Conservation (phyloP, 2,113 vertebrate genomes). For the Malurus cyaneus region DNA sequence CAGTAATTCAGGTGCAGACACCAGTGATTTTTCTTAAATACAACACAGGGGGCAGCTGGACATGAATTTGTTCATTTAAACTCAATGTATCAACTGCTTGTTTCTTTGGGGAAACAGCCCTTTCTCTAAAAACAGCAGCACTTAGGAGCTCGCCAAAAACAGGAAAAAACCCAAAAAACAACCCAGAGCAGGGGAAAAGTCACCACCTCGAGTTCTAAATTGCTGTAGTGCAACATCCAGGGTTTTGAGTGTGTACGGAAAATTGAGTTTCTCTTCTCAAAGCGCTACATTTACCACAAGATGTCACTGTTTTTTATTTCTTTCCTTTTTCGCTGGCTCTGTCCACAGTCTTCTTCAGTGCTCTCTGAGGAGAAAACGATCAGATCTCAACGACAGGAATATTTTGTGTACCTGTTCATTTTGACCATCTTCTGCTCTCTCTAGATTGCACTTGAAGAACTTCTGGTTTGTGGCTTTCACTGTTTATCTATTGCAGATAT, state of each 20-base stretch:
- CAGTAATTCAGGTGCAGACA: not conserved
- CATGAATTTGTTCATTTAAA: not conserved
- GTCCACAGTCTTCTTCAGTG: not conserved
- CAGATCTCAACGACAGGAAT: not conserved
- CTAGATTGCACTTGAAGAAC: not conserved
- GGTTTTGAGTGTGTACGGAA: not conserved
- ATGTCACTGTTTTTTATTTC: constrained; percentile 58
- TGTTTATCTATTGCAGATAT: not conserved
- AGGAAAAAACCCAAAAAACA: not conserved
- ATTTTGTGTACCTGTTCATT: not conserved
- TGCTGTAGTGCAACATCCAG: not conserved
- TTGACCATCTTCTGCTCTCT: not conserved
- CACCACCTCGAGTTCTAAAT: not conserved
- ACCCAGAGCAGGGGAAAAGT: not conserved
- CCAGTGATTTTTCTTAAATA: not conserved
- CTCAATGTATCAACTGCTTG: not conserved
- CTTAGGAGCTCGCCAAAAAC: not conserved
- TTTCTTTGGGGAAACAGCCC: not conserved
- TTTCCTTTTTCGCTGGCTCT: not conserved
- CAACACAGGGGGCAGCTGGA: not conserved
- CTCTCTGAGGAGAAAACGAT: not conserved
- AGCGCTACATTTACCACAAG: constrained; percentile 31
- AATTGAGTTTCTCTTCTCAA: not conserved
- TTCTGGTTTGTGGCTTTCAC: rapidly evolving
- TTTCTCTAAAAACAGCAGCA: not conserved